These are phyloP conservation scores for Thecophora atra DNA, from an alignment of 2,888 invertebrate genomes.

Conservation along the genomic window DNA sequence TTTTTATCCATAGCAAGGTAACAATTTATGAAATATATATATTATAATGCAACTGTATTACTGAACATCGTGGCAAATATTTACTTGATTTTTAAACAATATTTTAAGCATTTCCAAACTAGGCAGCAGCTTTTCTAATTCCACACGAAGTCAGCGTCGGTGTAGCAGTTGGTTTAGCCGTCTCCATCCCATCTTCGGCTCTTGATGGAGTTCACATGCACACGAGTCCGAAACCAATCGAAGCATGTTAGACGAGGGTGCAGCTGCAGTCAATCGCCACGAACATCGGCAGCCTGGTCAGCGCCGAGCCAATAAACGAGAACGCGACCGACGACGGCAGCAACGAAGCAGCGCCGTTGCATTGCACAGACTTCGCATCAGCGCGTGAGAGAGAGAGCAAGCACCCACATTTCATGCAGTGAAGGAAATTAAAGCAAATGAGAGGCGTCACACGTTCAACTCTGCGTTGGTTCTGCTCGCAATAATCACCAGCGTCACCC, in stretches of 20 bases:
- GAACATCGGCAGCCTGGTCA: slow-evolving; percentile 16
- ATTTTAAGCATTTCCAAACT: too few relatives aligned
- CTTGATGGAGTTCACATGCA: background rate
- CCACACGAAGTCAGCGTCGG: too few relatives aligned
- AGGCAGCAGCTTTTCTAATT: too few relatives aligned
- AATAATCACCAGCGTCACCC: too few relatives aligned
- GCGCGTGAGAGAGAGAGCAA: background rate
- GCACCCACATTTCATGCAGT: slow-evolving; percentile 16
- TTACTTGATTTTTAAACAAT: too few relatives aligned
- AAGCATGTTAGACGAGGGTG: slow-evolving; percentile 22
- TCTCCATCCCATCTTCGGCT: background rate
- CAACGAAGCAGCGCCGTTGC: background rate
- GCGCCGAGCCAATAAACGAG: slow-evolving; percentile 23
- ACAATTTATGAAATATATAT: too few relatives aligned
- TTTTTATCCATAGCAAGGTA: too few relatives aligned
- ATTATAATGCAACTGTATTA: too few relatives aligned
- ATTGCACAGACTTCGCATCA: background rate
- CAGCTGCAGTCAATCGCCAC: slow-evolving; percentile 26
- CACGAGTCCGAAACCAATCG: slow-evolving; percentile 23
- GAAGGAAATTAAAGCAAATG: too few relatives aligned
- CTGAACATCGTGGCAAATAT: too few relatives aligned
- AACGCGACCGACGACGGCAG: background rate
- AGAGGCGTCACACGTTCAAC: too few relatives aligned
- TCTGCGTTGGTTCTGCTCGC: too few relatives aligned
- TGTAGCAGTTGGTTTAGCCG: background rate